Evolutionary conservation across 2,888 invertebrate genomes (phyloP), one percentile per base, ranked within the genome.

Genomic region (Listrodromus nycthemerus): DNA sequence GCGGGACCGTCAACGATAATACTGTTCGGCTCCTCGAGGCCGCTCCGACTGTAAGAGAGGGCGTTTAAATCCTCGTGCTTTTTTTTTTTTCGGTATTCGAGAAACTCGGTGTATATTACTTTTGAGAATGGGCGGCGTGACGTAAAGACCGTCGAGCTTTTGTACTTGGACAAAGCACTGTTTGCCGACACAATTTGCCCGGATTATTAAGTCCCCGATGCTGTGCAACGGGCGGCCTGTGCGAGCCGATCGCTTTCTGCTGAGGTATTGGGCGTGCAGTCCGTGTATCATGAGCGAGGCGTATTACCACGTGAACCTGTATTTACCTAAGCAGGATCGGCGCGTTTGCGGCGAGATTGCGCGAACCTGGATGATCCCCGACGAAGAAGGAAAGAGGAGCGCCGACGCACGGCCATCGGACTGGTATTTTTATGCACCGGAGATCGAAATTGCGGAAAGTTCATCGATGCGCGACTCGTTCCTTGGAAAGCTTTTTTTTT

Each of bases 81-180:
- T 78, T 58, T 80, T 76, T 77, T 71, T 52, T 77, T 67, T 67
- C 21, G 37, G 24, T 33, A n/a, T 63, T 66, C 33, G 58, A 84
- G 89, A 90, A 90, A 88, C 89, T 82, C 90, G 92, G 93, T 93
- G 92, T 93, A 92, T 91, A 93, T 93, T 93, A 93, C 93, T 92
- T 93, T 93, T 92, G 89, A 92, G 91, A 91, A 92, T 92, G 89
- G 91, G 92, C 93, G 92, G 90, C 88, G 91, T 92, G 91, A 93
- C 92, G 93, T 93, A 92, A 93, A 93, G 89, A 89, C 87, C 87
- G 87, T 87, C 88, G 88, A 88, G 87, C 86, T 88, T 86, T 89
- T 89, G 87, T 88, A 48, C 82, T 52, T 55, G 83, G 87, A 93
- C 92, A 93, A 93, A 91, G 87, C 73, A 77, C 87, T 92, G 92